A percentile compares a stretch with the other conserved stretches of the same genome.
These are phyloP conservation scores for Tribolium freemani DNA, from an alignment of 2,888 invertebrate species.

Conservation along the genomic window DNA sequence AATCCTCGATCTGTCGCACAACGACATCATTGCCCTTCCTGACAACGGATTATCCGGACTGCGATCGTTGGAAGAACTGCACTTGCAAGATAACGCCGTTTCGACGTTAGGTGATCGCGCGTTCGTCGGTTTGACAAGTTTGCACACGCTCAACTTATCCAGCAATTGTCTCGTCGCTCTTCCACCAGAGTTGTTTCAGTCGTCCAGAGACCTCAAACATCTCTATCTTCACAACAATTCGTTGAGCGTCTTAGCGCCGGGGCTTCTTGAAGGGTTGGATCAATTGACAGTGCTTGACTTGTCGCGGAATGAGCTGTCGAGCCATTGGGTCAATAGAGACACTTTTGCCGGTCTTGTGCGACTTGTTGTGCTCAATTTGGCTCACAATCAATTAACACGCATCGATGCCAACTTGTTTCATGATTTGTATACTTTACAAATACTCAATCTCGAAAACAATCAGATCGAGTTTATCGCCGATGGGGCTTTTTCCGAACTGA, in stretches of 20 bases:
- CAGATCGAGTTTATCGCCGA: conserved; percentile 78
- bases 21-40: conserved; percentile 79
- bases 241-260: conserved; percentile 81
- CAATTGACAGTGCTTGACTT: conserved; percentile 82
- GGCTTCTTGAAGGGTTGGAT: conserved; percentile 80
- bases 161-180: conserved; percentile 83
- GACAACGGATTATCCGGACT: conserved; percentile 81
- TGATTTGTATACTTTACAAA: conserved; percentile 81
- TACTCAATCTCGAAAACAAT: conserved; percentile 82
- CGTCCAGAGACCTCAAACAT: conserved; percentile 79
- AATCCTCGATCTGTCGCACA: conserved; percentile 80
- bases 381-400: conserved; percentile 79
- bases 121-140: conserved; percentile 77
- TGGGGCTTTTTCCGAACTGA: conserved; percentile 81
- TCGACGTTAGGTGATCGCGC: conserved; percentile 81
- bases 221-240: conserved; percentile 85
- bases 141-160: conserved; percentile 83
- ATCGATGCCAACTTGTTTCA: conserved; percentile 81
- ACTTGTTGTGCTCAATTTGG: conserved; percentile 81
- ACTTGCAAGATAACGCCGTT: conserved; percentile 83
- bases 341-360: conserved; percentile 82
- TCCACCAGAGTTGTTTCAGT: conserved; percentile 84
- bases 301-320: conserved; percentile 82
- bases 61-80: conserved; percentile 77
- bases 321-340: conserved; percentile 82